Conservation (phyloP, 2,888 invertebrate genomes). For the Bursaphelenchus okinawaensis region DNA sequence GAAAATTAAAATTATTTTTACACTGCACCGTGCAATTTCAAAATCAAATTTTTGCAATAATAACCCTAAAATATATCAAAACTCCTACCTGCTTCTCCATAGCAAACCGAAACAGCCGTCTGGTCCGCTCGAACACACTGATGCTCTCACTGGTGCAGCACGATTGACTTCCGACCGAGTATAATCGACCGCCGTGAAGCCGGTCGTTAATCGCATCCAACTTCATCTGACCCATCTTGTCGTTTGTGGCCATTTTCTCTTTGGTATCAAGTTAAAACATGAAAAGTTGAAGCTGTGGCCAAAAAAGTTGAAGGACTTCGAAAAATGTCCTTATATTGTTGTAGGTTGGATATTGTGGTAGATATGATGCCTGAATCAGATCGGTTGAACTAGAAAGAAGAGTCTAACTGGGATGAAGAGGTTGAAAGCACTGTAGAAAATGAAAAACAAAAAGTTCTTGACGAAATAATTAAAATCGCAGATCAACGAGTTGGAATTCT, state of each 20-base stretch:
- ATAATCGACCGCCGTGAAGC: slow-evolving; percentile 23
- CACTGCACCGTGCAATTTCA: no score
- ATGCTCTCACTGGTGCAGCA: slow-evolving; percentile 11
- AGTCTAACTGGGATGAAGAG: no score
- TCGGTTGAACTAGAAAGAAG: no score
- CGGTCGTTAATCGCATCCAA: slow-evolving; percentile 25
- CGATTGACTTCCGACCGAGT: slow-evolving; percentile 3
- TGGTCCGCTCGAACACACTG: slow-evolving; percentile 19
- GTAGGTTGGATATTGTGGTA: neutral
- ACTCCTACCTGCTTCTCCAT: slow-evolving; percentile 15
- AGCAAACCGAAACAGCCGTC: slow-evolving; percentile 8
- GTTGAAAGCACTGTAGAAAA: neutral
- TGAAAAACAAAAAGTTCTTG: no score
- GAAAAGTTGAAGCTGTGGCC: neutral
- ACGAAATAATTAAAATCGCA: neutral
- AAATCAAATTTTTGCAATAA: no score
- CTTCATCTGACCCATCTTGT: slow-evolving; percentile 20
- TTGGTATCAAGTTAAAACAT: slow-evolving; percentile 14
- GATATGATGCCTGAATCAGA: neutral
- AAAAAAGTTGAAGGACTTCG: neutral
- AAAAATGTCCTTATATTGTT: neutral
- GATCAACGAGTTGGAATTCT: neutral
- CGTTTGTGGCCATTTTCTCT: slow-evolving; percentile 20
- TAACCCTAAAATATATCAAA: no score
- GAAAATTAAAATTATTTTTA: no score